These are phyloP conservation scores for Meloidogyne exigua DNA, from an alignment of 1,140 invertebrate species.

Conservation along the genomic window DNA sequence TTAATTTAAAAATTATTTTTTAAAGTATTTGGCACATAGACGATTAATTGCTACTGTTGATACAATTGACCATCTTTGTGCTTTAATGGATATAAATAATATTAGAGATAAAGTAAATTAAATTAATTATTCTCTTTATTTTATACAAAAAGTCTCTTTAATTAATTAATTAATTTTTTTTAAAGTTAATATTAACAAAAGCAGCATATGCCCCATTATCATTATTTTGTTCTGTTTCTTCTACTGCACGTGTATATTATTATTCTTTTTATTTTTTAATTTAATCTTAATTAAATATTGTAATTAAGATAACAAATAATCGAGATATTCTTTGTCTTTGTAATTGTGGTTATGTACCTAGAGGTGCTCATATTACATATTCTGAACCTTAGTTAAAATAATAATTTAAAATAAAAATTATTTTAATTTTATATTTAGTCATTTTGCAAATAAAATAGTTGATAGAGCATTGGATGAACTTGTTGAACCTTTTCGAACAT, in stretches of 20 bases:
- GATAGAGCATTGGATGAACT: constrained; percentile 60
- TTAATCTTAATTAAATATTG: neutral
- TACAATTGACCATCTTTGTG: constrained; percentile 61
- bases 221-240: constrained; percentile 41
- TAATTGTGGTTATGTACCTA: constrained; percentile 39
- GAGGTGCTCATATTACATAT: constrained; percentile 40
- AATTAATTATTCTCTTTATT: no score
- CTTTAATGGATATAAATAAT: constrained; percentile 59
- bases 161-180: constrained; percentile 17
- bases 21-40: constrained; percentile 55
- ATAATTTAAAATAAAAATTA: no score
- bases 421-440: constrained; percentile 38
- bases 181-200: constrained; percentile 54
- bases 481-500: constrained; percentile 56
- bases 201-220: constrained; percentile 55
- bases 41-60: constrained; percentile 61
- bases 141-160: no score
- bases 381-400: constrained; percentile 37
- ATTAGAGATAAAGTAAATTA: constrained; percentile 55
- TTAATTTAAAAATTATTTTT: neutral
- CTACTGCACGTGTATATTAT: constrained; percentile 34
- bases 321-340: constrained; percentile 48
- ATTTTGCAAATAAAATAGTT: constrained; percentile 59
- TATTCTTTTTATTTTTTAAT: neutral
- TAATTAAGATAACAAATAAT: constrained; percentile 28